phyloP scores from a whole-genome alignment of 1,140 invertebrate species.

The Euwallacea similis region DNA sequence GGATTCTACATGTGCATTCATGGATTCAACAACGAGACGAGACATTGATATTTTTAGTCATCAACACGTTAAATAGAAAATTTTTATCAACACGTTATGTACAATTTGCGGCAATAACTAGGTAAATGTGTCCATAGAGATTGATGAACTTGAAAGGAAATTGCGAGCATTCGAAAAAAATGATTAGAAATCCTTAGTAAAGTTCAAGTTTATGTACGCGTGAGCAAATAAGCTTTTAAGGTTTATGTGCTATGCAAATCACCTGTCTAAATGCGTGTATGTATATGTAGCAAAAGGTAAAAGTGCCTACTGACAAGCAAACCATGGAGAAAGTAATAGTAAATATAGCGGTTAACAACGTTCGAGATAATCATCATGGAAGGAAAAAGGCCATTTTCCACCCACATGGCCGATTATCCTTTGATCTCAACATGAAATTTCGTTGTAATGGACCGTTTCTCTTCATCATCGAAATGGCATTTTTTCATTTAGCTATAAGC shows the following conservation, averaged over 20 bases:
- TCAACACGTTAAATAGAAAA: too few species aligned
- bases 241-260: slow-evolving; percentile 20
- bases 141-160: background rate
- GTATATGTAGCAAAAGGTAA: slow-evolving; percentile 17
- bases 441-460: too few species aligned
- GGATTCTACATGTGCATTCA: too few species aligned
- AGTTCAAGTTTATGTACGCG: slow-evolving; percentile 11
- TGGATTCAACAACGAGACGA: too few species aligned
- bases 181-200: slow-evolving; percentile 10
- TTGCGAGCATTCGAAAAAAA: slow-evolving; percentile 2
- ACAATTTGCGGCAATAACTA: too few species aligned
- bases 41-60: too few species aligned
- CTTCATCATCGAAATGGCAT: too few species aligned
- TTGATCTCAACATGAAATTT: too few species aligned
- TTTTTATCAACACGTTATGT: too few species aligned
- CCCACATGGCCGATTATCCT: too few species aligned
- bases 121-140: background rate
- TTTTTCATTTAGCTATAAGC: too few species aligned
- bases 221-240: slow-evolving; percentile 15
- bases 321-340: slow-evolving; percentile 19
- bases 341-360: slow-evolving; percentile 7
- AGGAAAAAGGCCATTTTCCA: too few species aligned
- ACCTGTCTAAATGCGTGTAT: background rate
- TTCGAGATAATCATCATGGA: background rate
- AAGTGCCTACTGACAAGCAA: background rate